phyloP scores from a whole-genome alignment of 2,888 invertebrate genomes.

The Odontomyia ornata region DNA sequence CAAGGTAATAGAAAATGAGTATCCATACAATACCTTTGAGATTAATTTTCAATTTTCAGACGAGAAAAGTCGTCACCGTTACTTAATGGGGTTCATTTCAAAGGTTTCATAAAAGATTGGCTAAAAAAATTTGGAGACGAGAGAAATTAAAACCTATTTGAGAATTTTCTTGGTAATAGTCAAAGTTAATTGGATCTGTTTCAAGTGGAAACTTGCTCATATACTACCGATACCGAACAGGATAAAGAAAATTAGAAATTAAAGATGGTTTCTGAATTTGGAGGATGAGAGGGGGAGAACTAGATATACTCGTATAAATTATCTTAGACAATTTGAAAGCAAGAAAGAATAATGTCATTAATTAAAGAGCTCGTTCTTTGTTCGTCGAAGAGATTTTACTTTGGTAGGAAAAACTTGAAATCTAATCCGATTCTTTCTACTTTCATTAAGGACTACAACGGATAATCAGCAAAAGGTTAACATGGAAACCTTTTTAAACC shows the following conservation, averaged over 20 bases:
- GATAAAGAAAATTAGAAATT: not conserved
- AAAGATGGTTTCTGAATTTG: not conserved
- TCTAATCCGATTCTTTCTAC: too few species aligned
- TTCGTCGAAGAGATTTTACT: too few species aligned
- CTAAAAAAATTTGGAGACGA: not conserved
- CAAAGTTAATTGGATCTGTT: not conserved
- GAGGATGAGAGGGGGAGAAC: not conserved
- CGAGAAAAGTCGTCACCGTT: not conserved
- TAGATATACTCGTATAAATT: not conserved
- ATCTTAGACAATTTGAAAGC: not conserved
- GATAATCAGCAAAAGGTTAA: too few species aligned
- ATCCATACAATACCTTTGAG: slow-evolving; percentile 2
- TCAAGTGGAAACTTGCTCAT: too few species aligned
- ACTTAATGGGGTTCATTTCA: not conserved
- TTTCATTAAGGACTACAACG: too few species aligned
- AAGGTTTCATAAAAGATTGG: not conserved
- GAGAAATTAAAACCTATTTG: not conserved
- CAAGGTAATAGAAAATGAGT: not conserved
- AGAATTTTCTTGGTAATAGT: not conserved
- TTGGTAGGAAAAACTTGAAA: too few species aligned
- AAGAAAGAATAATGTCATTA: not conserved
- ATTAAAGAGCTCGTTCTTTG: not conserved
- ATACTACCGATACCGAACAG: too few species aligned
- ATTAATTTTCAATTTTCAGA: not conserved
- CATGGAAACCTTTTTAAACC: too few species aligned